Evolutionary conservation across 2,113 vertebrate genomes (phyloP).

Genomic region (Plectropomus leopardus): DNA sequence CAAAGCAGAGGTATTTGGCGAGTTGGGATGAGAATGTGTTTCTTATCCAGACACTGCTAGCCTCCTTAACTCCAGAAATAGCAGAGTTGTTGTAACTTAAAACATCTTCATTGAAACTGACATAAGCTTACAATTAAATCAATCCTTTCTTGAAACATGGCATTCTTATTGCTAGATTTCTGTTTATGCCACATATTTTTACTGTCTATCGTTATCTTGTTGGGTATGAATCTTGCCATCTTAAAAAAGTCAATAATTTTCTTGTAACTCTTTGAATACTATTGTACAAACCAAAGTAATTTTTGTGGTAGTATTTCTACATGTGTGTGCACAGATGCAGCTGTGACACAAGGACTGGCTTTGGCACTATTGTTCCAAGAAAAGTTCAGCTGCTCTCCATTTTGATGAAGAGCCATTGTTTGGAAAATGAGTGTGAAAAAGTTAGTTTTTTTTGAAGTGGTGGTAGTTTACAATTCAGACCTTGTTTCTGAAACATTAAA

Average conservation of each 20-base stretch:
- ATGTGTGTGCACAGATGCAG: not conserved
- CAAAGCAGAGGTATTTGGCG: too few relatives aligned
- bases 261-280: not conserved
- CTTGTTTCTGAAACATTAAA: conserved; percentile 6
- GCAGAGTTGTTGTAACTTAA: not conserved
- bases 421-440: not conserved
- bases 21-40: too few relatives aligned
- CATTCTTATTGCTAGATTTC: not conserved
- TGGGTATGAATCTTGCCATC: too few relatives aligned
- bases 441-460: not conserved
- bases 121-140: too few relatives aligned
- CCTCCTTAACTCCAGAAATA: not conserved
- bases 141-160: too few relatives aligned
- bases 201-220: not conserved
- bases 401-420: not conserved
- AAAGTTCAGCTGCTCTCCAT: not conserved
- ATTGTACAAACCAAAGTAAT: not conserved
- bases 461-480: not conserved
- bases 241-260: too few relatives aligned
- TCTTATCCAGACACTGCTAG: too few relatives aligned
- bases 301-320: not conserved
- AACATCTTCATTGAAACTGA: not conserved
- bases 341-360: not conserved
- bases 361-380: not conserved
- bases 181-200: too few relatives aligned